Evolutionary conservation across 92 coral and sea anemone species (phyloP).

Genomic region (Nematostella vectensis): DNA sequence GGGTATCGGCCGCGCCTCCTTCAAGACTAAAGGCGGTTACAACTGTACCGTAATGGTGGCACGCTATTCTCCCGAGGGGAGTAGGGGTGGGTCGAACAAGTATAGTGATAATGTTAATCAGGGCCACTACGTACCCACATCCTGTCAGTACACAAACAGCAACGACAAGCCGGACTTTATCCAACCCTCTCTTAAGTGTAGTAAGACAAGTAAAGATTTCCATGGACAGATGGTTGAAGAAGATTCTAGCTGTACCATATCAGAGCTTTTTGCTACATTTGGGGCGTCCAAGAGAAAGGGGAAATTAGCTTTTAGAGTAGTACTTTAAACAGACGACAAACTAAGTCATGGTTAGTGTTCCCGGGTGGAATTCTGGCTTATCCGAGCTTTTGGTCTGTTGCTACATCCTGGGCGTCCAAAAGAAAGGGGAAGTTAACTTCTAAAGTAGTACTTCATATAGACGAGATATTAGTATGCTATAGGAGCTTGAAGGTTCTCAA

Average conservation of each 20-base stretch:
- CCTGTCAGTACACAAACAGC: constrained; percentile 42
- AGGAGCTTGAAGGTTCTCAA: too few species aligned
- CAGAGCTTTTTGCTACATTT: constrained; percentile 50
- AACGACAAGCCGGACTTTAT: constrained; percentile 34
- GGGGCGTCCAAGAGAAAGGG: constrained; percentile 80
- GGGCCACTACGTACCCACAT: constrained; percentile 52
- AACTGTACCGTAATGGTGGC: constrained; percentile 82
- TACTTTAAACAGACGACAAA: too few species aligned
- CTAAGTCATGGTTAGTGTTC: too few species aligned
- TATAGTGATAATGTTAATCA: constrained; percentile 46
- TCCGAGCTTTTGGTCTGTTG: too few species aligned
- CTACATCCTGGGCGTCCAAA: too few species aligned
- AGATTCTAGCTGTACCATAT: constrained; percentile 48
- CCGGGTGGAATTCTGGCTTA: too few species aligned
- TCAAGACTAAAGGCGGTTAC: constrained; percentile 26
- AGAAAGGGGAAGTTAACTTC: too few species aligned
- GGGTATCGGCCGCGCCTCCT: constrained; percentile 76
- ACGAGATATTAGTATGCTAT: too few species aligned
- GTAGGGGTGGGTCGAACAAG: constrained; percentile 10
- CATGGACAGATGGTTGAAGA: constrained; percentile 53
- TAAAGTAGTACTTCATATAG: too few species aligned
- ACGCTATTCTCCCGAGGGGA: constrained; percentile 64
- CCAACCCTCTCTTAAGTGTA: constrained; percentile 20
- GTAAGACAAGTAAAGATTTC: constrained; percentile 35
- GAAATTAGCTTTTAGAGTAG: constrained; percentile 69